Base-by-base conservation (phyloP, 1,140 invertebrate species). In the Drosophila paulistorum region DNA sequence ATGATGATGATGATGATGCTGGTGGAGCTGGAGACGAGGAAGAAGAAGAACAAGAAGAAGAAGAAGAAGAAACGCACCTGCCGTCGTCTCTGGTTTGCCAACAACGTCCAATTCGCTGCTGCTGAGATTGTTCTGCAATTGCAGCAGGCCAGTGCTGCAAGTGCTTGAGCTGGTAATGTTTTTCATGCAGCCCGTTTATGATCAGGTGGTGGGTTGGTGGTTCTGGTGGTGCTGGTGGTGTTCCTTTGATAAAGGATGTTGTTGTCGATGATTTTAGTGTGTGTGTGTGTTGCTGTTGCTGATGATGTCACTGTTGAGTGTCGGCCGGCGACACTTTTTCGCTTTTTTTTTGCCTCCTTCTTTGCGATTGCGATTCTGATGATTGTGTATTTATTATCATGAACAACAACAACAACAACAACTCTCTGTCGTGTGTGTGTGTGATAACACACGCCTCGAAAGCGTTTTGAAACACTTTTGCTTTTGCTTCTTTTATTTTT, bases 91-190 rank as follows among this genome's bases (percentile, higher is more conserved):
- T 84, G 81, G 68, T 77, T 84, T 81, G 74, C 81, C 79, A 71
- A 77, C 79, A 78, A 85, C 75, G 67, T 84, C 80, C 78, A 89
- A 81, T 74, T 87, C 82, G 68, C 82, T 90, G 89, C 76, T 80
- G 79, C 73, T 78, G 57, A 90, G 81, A 83, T 90, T 91, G 69
- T 89, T 91, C 74, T 89, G 89, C 89, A 91, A 74, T 75, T 91
- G 89, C 84, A 91, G 89, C 89, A 91, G 84, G 64, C 84, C 81
- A 61, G 81, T 91, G 89, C 89, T 78, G 77, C 89, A 91, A 91
- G 89, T 91, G 89, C 84, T 80, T 35, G 89, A 80, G 84, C 89
- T 91, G 57, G 89, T 91, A 65, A 91, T 91, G 79, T 91, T 91
- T 91, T 91, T 91, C 89, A 91, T 91, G 89, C 89, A 90, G 86